Percentiles rank a stretch among this genome's conserved stretches.
These are phyloP conservation scores for Acanthacorydalis orientalis DNA, from an alignment of 2,888 invertebrate species.

Conservation along the genomic window DNA sequence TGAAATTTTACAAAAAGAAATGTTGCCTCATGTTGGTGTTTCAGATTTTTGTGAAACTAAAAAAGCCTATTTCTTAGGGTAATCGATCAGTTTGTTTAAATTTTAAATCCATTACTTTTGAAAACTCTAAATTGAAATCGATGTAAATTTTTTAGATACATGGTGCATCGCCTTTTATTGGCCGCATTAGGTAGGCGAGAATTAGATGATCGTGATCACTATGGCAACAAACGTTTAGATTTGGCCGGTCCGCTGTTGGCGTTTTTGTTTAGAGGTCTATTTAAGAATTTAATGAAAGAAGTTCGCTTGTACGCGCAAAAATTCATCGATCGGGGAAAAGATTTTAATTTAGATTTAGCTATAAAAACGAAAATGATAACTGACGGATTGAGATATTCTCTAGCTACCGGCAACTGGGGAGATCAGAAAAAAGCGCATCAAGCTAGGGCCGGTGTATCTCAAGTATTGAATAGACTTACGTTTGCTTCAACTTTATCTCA, in stretches of 20 bases:
- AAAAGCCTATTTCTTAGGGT: conserved; percentile 93
- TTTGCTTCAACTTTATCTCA: conserved; percentile 98
- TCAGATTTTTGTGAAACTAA: conserved; percentile 99
- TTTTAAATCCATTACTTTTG: background rate
- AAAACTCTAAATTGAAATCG: too few species aligned
- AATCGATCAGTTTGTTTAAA: conserved; percentile 4
- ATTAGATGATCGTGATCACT: conserved; percentile 98
- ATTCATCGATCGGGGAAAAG: conserved; percentile 96
- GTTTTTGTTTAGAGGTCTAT: conserved; percentile 90
- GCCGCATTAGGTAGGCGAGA: conserved; percentile 93
- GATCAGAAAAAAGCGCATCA: conserved; percentile 99
- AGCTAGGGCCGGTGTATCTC: conserved; percentile 89
- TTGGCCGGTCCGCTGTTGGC: conserved; percentile 94
- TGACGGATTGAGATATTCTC: conserved; percentile 90
- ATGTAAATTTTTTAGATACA: conserved; percentile 43
- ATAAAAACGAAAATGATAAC: conserved; percentile 97
- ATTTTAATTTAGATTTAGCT: conserved; percentile 91
- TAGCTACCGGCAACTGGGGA: conserved; percentile 99
- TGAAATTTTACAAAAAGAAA: conserved; percentile 99
- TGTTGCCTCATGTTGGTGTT: conserved; percentile 98
- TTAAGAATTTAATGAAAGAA: conserved; percentile 92
- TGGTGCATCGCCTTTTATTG: conserved; percentile 92
- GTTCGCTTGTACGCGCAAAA: conserved; percentile 97
- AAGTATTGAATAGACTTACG: conserved; percentile 95
- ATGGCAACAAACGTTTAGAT: conserved; percentile 96